A percentile compares a stretch with the other conserved stretches of the same genome.
phyloP scores from a whole-genome alignment of 2,888 invertebrate genomes.

The Neoscelio sp. region DNA sequence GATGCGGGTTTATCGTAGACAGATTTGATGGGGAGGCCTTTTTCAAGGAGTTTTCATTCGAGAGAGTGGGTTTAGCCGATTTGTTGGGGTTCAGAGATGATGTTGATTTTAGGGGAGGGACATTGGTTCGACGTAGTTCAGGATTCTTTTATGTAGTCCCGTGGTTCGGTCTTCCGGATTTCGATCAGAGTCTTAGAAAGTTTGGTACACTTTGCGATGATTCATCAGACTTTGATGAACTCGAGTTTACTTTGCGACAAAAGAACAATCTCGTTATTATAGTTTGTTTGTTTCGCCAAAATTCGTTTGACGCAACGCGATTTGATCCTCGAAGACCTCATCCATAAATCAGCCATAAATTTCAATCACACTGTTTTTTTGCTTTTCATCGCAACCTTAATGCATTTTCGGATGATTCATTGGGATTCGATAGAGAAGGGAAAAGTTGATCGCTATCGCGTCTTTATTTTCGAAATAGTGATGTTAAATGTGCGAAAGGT shows the following conservation, averaged over 20 bases:
- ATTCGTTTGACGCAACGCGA: conserved; percentile 32
- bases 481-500: conserved; percentile 36
- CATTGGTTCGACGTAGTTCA: background rate
- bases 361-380: conserved; percentile 13
- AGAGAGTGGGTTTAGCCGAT: conserved; percentile 7
- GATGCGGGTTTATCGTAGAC: conserved; percentile 47
- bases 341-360: conserved; percentile 19
- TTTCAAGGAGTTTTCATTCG: conserved; percentile 23
- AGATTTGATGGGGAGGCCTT: conserved; percentile 19
- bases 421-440: conserved; percentile 13
- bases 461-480: conserved; percentile 30
- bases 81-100: conserved; percentile 14
- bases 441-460: conserved; percentile 17
- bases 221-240: conserved; percentile 29
- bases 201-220: conserved; percentile 3
- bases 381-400: background rate
- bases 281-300: conserved; percentile 31
- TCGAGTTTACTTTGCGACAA: background rate
- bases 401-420: conserved; percentile 31
- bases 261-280: background rate
- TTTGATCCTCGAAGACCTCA: conserved; percentile 8
- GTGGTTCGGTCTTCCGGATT: background rate
- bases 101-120: background rate
- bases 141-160: conserved; percentile 1
- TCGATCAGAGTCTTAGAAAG: conserved; percentile 19